A percentile compares a stretch with the other conserved stretches of the same genome.
Conservation (phyloP, 2,888 invertebrate genomes). For the Synergus umbraculus region DNA sequence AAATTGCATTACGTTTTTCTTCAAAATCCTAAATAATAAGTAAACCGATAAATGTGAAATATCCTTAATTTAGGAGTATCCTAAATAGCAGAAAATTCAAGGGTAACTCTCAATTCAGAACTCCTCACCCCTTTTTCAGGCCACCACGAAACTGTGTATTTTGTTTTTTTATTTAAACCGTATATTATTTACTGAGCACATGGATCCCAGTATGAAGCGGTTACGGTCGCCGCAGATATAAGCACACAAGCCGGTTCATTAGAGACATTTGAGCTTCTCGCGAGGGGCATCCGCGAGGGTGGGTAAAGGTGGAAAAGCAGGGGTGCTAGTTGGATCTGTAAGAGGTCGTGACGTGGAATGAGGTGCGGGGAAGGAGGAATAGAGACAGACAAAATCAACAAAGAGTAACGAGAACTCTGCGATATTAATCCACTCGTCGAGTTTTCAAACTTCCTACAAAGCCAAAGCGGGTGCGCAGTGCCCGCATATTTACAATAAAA, state of each 20-base stretch:
- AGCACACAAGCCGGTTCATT: slow-evolving; percentile 77
- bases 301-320: slow-evolving; percentile 53
- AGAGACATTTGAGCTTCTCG: slow-evolving; percentile 76
- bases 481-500: slow-evolving; percentile 74
- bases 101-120: slow-evolving; percentile 4
- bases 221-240: slow-evolving; percentile 73
- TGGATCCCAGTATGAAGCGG: slow-evolving; percentile 65
- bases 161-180: slow-evolving; percentile 47
- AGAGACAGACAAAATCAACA: slow-evolving; percentile 78
- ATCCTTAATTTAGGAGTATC: not conserved
- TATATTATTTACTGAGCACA: slow-evolving; percentile 52
- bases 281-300: slow-evolving; percentile 57
- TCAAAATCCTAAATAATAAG: not conserved
- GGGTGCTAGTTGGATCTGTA: slow-evolving; percentile 53
- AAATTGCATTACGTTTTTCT: not conserved
- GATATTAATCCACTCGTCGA: slow-evolving; percentile 78
- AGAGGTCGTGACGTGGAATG: slow-evolving; percentile 53
- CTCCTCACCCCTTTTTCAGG: not conserved
- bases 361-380: slow-evolving; percentile 59
- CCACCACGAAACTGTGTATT: not conserved
- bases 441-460: slow-evolving; percentile 78
- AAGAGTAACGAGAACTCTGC: slow-evolving; percentile 77
- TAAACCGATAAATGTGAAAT: not conserved
- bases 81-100: no score
- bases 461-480: slow-evolving; percentile 66